These are phyloP conservation scores for Xiphydria camelus DNA, from an alignment of 2,888 invertebrate species.

Conservation along the genomic window DNA sequence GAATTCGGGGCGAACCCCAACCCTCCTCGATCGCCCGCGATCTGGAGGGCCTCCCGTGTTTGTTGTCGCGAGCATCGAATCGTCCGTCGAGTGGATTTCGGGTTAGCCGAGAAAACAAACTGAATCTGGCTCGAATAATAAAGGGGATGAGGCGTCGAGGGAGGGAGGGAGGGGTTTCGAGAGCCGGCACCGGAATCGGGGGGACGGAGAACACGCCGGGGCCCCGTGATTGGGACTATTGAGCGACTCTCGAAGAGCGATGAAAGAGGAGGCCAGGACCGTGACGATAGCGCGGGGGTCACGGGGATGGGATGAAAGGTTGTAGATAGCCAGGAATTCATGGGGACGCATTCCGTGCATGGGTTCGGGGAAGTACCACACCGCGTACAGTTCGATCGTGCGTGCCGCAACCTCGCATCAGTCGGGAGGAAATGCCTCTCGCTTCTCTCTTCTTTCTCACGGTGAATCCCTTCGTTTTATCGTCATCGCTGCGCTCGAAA, in stretches of 20 bases:
- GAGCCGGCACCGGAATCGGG: constrained; percentile 6
- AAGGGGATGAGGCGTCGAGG: constrained; percentile 30
- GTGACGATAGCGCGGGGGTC: neutral
- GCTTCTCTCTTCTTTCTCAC: constrained; percentile 27
- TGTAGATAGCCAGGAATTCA: constrained; percentile 10
- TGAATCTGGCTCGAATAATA: constrained; percentile 33
- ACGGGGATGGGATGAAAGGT: neutral
- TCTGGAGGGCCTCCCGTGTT: no score
- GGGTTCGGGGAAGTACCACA: no score
- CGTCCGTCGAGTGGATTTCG: constrained; percentile 46
- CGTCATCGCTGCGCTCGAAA: no score
- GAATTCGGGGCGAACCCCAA: no score
- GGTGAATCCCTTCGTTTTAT: no score
- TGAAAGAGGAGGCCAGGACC: constrained; percentile 23
- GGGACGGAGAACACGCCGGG: constrained; percentile 30
- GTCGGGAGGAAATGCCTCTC: no score
- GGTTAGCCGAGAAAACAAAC: constrained; percentile 53
- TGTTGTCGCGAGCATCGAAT: constrained; percentile 47
- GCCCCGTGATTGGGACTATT: constrained; percentile 50
- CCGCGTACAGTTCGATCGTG: no score
- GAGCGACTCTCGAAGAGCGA: constrained; percentile 45
- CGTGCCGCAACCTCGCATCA: no score
- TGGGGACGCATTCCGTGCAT: neutral
- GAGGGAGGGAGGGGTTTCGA: constrained; percentile 19
- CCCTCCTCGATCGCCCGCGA: no score